Conservation (phyloP, 2,797 vertebrate genomes). For the Syngnathus acus region DNA sequence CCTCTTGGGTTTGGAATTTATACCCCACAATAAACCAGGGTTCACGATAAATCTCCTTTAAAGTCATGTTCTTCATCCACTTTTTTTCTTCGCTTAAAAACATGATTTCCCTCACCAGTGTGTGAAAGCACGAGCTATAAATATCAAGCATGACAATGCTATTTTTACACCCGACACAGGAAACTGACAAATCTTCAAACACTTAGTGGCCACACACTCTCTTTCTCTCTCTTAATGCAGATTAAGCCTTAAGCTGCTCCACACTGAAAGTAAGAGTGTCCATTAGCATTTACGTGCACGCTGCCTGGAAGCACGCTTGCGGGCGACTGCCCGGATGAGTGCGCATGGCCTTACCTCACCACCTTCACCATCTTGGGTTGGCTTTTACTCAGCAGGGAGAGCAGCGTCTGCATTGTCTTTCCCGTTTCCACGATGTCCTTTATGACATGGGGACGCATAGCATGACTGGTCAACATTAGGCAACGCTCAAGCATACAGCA, state of each 20-base stretch:
- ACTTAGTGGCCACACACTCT: conserved; percentile 22
- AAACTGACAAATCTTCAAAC: conserved; percentile 1
- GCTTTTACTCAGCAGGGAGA: conserved; percentile 69
- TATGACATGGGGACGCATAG: not conserved
- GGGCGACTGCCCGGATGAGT: conserved; percentile 1
- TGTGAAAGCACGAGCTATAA: not conserved
- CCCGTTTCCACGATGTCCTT: conserved; percentile 83
- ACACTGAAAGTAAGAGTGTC: conserved; percentile 39
- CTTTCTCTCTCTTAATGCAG: conserved; percentile 41
- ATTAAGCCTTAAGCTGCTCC: conserved; percentile 65
- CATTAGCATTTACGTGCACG: conserved; percentile 31
- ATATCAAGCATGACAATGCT: not conserved
- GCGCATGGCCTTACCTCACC: conserved; percentile 67
- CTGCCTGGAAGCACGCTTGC: conserved; percentile 9
- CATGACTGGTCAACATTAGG: not conserved
- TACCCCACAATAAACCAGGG: too few relatives aligned
- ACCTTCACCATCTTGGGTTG: conserved; percentile 83
- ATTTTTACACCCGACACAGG: conserved; percentile 12
- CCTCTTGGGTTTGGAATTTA: too few relatives aligned
- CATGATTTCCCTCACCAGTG: not conserved
- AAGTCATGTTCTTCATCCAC: not conserved
- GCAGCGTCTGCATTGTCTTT: conserved; percentile 76
- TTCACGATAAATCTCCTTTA: not conserved
- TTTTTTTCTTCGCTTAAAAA: not conserved
- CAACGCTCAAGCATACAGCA: not conserved